Evolutionary conservation across 2,888 invertebrate species (phyloP), one percentile per base, ranked within the genome.

Genomic region (Harpalus rubripes): DNA sequence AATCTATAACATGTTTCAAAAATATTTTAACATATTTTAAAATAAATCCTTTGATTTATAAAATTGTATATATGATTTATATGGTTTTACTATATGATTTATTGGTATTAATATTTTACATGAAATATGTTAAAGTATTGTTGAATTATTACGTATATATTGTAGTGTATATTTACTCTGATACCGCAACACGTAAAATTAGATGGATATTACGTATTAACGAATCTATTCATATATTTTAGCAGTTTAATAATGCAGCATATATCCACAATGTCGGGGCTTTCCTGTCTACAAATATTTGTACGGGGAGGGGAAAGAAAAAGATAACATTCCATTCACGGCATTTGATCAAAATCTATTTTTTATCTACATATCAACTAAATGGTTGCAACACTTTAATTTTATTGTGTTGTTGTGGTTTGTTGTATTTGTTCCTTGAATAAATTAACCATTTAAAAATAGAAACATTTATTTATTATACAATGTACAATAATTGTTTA

Each of bases 301-400:
- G 78, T 59, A 56, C 12, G 68, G 15, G 79, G 41, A 80, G 18
- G 80, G 79, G 76, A 76, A 52, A 76, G 76, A 56, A 76, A 78
- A 78, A 78, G 78, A 78, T 56, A 78, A 32, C 56, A 74, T 56
- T 52, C 8, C 59, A 58, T 44, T 76, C 52, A 78, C 78, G n/a
- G 22, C 32, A 68, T 41, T 16, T 18, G 18, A 74, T 61, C 39
- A 39, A 80, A 80, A 39, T 80, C 59, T 80, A 80, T 80, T 80
- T 79, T 79, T 80, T 80, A 80, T 39, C 80, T 80, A 80, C 80
- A 80, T 80, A 80, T 80, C 80, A 80, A 78, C 10, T 16, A 79
- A 78, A 26, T 76, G 26, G 10, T 76, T 76, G 72, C 44, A 72
- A 41, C 72, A 15, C 18, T 78, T 32, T 76, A 26, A 78, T 78